Evolutionary conservation across 2,888 invertebrate genomes (phyloP), one percentile per base, ranked within the genome.

Genomic region (Torymus tubicola): DNA sequence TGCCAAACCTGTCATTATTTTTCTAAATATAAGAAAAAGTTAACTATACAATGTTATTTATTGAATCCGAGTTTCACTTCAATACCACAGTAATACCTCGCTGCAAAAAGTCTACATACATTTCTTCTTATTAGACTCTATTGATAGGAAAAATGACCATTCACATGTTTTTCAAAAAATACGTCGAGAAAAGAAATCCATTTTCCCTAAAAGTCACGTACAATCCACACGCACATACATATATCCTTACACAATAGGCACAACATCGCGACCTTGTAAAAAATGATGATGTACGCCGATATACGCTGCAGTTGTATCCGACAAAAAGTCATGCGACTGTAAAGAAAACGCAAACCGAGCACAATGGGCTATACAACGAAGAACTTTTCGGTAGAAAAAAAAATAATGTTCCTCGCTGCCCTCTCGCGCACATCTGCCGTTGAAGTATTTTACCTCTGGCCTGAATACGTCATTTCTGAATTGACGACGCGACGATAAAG

Each of bases 391-490:
- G 57, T 31, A 12, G 52, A 12, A 67, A 8, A 57, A 57, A 16
- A 76, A 63, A 57, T n/a, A 70, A 50, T 64, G 4, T 13, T 78
- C 52, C 60, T 53, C 3, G 31, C 31, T 60, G 16, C 2, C 16
- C 52, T 24, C 21, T 24, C 18, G 50, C 21, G 12, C 76, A 16
- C 58, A 57, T 52, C 42, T 31, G 50, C 14, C 60, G 65, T 12
- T 58, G 60, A 78, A 67, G 50, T 53, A n/a, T 64, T 50, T 57
- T 53, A 31, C 31, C 31, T 31, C 31, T 50, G 67, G 50, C 78
- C 78, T 78, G 78, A 60, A 67, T 71, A 65, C 60, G 78, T 78
- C 78, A 78, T 53, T 65, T 73, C 67, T 18, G 67, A 73, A 78
- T 68, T 50, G 78, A 73, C 72, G 68, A 61, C 55, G 70, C n/a